phyloP scores from a whole-genome alignment of 2,888 invertebrate genomes.

The Orchesellides sinensis region DNA sequence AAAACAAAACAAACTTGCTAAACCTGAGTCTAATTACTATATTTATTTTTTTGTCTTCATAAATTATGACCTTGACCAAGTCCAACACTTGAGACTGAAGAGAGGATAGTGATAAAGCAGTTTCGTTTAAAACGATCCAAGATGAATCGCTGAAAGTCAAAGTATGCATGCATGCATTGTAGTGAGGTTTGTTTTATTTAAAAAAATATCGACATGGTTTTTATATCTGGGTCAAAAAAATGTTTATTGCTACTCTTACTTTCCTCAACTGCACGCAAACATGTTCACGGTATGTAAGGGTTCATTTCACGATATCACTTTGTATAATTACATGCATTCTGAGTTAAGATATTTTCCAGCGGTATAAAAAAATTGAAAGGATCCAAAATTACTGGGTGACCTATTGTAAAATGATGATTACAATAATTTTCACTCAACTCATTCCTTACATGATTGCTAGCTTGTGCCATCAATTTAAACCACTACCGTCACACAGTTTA shows the following conservation, averaged over 20 bases:
- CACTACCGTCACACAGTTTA: not conserved
- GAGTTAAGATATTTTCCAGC: constrained; percentile 22
- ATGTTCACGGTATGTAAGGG: not conserved
- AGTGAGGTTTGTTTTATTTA: too few relatives aligned
- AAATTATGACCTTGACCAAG: too few relatives aligned
- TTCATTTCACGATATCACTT: not conserved
- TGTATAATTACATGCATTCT: constrained; percentile 21
- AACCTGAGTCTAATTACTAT: too few relatives aligned
- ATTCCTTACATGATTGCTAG: not conserved
- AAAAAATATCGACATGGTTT: constrained; percentile 21
- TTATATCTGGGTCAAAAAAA: constrained; percentile 38
- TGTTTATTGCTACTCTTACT: not conserved
- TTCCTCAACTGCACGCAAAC: constrained; percentile 6
- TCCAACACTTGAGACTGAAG: too few relatives aligned
- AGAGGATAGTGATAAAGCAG: too few relatives aligned
- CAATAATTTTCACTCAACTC: constrained; percentile 48
- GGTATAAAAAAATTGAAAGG: constrained; percentile 43
- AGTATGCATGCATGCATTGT: too few relatives aligned
- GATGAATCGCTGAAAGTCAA: too few relatives aligned
- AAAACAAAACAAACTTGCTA: too few relatives aligned
- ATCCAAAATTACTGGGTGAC: constrained; percentile 27
- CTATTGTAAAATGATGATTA: constrained; percentile 51
- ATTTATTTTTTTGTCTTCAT: too few relatives aligned
- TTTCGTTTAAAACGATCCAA: too few relatives aligned
- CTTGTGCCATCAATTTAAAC: constrained; percentile 18